Base-by-base conservation (phyloP, 2,888 invertebrate species). In the Disparrhopalites patrizii region DNA sequence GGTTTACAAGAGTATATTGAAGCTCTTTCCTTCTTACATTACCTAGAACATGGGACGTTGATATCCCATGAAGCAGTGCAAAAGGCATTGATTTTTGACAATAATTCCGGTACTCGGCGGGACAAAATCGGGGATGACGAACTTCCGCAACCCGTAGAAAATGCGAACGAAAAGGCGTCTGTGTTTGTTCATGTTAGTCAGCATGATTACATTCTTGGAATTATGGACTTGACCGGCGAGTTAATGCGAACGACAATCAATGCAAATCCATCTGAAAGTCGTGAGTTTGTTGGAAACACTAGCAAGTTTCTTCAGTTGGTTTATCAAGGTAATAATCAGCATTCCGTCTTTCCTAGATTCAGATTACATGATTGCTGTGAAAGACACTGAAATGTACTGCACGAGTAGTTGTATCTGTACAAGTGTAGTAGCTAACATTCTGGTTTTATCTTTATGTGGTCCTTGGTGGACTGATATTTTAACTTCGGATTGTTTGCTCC, bases 191-290 rank as follows among this genome's bases (percentile, higher is more conserved):
- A 71, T 30, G 57, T 83, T 57, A 79, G 81, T 18, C 81, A 82
- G 0, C 77, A 77, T 43, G 86, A 87, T 70, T 87, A 82, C 73
- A 81, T 94, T 77, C 80, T 94, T 40, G 94, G 94, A 0, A 79
- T 95, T 36, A 88, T 89, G 0, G 94, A 95, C 80, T 81, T 93
- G 30, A 92, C 91, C 0, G 94, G 94, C 0, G 95, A 95, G 79
- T 78, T 94, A 50, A 95, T 95, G 94, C 83, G 94, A 61, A 85
- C 87, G 73, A 91, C 92, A 61, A 90, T 95, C 7, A 91, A 61
- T 36, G 62, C 62, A 8, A n/a, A 7, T 47, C 47, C 43, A 4
- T 36, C 7, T n/a, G 54, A 40, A 15, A 36, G 52, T 25, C n/a
- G 20, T 18, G 51, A 61, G 15, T 62, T 56, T n/a, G 36, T 55